phyloP scores from a whole-genome alignment of 2,797 vertebrate genomes.

The Helarctos malayanus region DNA sequence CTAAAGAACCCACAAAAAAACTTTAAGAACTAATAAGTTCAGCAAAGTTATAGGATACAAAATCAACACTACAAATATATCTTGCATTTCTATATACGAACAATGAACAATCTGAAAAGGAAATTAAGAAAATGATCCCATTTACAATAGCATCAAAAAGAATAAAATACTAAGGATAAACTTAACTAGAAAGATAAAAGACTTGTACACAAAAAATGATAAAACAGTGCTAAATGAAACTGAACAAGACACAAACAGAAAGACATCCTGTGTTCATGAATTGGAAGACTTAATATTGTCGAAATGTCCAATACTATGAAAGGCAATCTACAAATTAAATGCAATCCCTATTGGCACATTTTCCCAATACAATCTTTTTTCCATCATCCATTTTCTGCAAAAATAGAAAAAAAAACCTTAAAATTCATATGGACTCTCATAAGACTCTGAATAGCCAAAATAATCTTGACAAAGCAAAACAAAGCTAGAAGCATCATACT shows the following conservation, averaged over 20 bases:
- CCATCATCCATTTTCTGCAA: neutral
- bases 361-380: neutral
- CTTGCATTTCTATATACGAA: neutral
- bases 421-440: neutral
- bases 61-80: neutral
- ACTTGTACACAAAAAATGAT: neutral
- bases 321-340: neutral
- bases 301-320: neutral
- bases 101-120: neutral
- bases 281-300: neutral
- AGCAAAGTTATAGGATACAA: neutral
- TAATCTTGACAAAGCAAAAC: slow-evolving; percentile 12
- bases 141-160: neutral
- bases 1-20: neutral
- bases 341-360: neutral
- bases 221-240: neutral
- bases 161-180: neutral
- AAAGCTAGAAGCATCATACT: neutral
- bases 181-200: neutral
- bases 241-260: neutral
- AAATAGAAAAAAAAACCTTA: neutral
- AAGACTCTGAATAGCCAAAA: neutral
- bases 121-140: neutral
- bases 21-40: neutral
- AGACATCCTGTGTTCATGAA: neutral